These are phyloP conservation scores for Sebastes matsubarae DNA, from an alignment of 2,797 vertebrate species.

Conservation along the genomic window DNA sequence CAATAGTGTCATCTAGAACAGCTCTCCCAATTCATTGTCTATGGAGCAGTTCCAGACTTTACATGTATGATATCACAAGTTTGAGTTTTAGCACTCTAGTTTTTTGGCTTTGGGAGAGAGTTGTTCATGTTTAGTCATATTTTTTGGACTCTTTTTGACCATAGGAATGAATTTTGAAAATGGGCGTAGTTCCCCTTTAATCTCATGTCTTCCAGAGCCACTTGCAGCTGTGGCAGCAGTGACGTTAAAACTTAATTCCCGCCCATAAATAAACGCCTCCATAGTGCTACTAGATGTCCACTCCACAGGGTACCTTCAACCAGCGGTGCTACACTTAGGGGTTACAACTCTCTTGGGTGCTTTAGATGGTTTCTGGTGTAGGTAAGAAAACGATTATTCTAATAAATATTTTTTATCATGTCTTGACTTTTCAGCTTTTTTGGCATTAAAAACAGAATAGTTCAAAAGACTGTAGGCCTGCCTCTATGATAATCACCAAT, in stretches of 20 bases:
- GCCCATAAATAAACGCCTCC: not conserved
- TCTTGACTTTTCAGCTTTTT: not conserved
- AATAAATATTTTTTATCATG: not conserved
- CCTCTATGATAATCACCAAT: not conserved
- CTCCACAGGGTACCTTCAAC: not conserved
- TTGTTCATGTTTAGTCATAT: not conserved
- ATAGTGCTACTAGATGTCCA: not conserved
- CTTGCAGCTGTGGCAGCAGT: not conserved
- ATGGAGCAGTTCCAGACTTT: not conserved
- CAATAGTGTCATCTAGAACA: too few relatives aligned
- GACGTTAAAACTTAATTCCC: not conserved
- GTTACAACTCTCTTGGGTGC: not conserved
- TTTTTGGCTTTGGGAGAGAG: not conserved
- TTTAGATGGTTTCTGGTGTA: not conserved
- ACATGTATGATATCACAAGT: not conserved
- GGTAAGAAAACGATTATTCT: not conserved
- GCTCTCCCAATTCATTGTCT: too few relatives aligned
- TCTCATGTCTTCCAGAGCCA: not conserved
- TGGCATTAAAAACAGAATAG: not conserved
- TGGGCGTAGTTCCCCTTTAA: not conserved
- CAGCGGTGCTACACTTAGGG: too few relatives aligned
- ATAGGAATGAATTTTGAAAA: not conserved
- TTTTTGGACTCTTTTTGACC: not conserved
- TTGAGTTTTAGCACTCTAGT: not conserved
- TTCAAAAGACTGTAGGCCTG: not conserved